Percentiles rank a stretch among this genome's conserved stretches.
These are phyloP conservation scores for Trematomus loennbergii DNA, from an alignment of 2,113 vertebrate species.

Conservation along the genomic window DNA sequence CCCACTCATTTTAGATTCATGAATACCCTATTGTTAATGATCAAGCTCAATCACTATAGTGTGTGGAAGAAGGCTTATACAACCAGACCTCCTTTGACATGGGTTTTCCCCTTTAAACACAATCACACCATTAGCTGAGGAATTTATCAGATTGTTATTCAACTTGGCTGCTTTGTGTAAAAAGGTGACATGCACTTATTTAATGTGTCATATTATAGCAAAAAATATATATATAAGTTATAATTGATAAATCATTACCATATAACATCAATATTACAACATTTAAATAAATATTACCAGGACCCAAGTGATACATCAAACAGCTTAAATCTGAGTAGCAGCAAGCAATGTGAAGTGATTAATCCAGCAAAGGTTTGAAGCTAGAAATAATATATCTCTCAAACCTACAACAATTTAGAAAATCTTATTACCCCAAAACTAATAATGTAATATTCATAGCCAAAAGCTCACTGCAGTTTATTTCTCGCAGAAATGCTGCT, in stretches of 20 bases:
- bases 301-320: neutral
- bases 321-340: neutral
- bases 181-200: neutral
- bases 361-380: neutral
- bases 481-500: neutral
- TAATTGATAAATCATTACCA: neutral
- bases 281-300: neutral
- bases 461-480: neutral
- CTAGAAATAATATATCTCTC: neutral
- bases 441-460: neutral
- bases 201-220: too few relatives aligned
- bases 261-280: neutral
- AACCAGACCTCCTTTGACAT: slow-evolving; percentile 32
- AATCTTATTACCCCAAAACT: neutral
- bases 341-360: too few relatives aligned
- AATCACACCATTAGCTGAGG: slow-evolving; percentile 25
- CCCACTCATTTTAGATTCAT: neutral
- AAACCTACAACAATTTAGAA: too few relatives aligned
- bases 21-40: slow-evolving; percentile 43
- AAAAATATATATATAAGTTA: neutral
- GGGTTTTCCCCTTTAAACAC: slow-evolving; percentile 35
- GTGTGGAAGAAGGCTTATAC: slow-evolving; percentile 27
- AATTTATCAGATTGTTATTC: slow-evolving; percentile 9
- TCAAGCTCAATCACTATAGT: slow-evolving; percentile 28
- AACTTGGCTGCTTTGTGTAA: slow-evolving; percentile 4